Evolutionary conservation across 2,113 vertebrate species (phyloP), one percentile per base, ranked within the genome.

Genomic region (Callorhinus ursinus): DNA sequence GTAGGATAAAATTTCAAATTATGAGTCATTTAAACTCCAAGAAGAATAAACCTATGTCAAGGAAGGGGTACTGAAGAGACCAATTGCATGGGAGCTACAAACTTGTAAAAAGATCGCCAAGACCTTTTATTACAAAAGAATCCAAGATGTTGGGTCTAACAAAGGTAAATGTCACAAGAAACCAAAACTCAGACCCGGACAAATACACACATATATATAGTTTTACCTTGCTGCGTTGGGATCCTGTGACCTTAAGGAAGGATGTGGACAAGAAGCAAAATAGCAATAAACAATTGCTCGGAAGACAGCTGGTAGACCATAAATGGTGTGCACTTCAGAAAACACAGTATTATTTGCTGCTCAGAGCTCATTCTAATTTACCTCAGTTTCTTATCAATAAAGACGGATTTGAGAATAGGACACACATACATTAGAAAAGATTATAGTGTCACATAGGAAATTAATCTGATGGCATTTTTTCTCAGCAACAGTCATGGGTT

Each of bases 241-340:
- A 99, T 99, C 99, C 99, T 99, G 99, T 99, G 98, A 99, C 99
- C 99, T 99, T 99, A 99, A 98, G 98, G 98, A 98, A 98, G 98
- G 97, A 97, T 98, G 98, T 98, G 98, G 99, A 99, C 98, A 99
- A 99, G 99, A 99, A 99, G 99, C 97, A 84, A 99, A 99, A 99
- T 96, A 98, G 97, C 97, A 98, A 98, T 99, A 98, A 99, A 99
- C 99, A 99, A 97, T 86, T 96, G 98, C 98, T 98, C 97, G 86
- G 95, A 95, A 98, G 98, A 98, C 95, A 96, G 95, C 74, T 92
- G 97, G 97, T 82, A 98, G 98, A 98, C 95, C 96, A 97, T 96
- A 98, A 89, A 98, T 39, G 95, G 90, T 91, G 84, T 63, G 97
- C 67, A 83, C 85, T 61, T 93, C 89, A 97, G 97, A 95, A 89